These are phyloP conservation scores for Drosophila infuscata DNA, from an alignment of 2,888 invertebrate genomes.

Conservation along the genomic window DNA sequence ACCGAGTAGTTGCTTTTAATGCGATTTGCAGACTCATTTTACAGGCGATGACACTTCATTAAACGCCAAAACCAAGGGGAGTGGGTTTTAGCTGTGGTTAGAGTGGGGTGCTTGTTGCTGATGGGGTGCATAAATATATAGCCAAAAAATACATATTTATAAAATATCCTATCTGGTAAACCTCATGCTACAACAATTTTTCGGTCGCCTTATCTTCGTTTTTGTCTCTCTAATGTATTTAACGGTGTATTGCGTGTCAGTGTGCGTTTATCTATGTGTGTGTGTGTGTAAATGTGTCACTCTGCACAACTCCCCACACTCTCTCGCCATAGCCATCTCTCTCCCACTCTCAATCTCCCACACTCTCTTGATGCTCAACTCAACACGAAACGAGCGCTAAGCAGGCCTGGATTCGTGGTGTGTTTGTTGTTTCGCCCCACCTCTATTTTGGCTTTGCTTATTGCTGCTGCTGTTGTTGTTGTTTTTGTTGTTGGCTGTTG, in stretches of 20 bases:
- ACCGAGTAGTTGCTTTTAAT: slow-evolving; percentile 74
- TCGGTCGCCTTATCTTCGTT: slow-evolving; percentile 54
- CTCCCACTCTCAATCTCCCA: background rate
- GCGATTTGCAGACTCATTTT: slow-evolving; percentile 82
- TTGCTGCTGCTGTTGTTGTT: slow-evolving; percentile 29
- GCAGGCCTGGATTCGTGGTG: background rate
- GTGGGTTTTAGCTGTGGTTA: slow-evolving; percentile 22
- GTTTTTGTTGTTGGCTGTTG: slow-evolving; percentile 26
- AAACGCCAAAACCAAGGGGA: slow-evolving; percentile 71
- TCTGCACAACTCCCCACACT: slow-evolving; percentile 7
- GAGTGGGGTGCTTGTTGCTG: slow-evolving; percentile 21
- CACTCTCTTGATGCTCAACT: background rate
- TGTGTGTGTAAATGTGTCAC: slow-evolving; percentile 24
- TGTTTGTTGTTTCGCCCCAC: slow-evolving; percentile 1
- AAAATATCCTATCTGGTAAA: slow-evolving; percentile 54
- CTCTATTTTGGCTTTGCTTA: slow-evolving; percentile 1
- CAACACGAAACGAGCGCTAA: slow-evolving; percentile 1
- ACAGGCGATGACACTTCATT: slow-evolving; percentile 82
- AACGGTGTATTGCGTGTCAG: slow-evolving; percentile 27
- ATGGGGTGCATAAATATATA: slow-evolving; percentile 78
- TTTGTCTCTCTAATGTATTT: slow-evolving; percentile 56
- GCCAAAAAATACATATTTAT: slow-evolving; percentile 74
- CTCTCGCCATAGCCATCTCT: slow-evolving; percentile 13
- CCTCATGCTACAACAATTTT: slow-evolving; percentile 50
- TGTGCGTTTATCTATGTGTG: slow-evolving; percentile 9